Base-by-base conservation (phyloP, 1,140 invertebrate species). In the Scylla paramamosain region DNA sequence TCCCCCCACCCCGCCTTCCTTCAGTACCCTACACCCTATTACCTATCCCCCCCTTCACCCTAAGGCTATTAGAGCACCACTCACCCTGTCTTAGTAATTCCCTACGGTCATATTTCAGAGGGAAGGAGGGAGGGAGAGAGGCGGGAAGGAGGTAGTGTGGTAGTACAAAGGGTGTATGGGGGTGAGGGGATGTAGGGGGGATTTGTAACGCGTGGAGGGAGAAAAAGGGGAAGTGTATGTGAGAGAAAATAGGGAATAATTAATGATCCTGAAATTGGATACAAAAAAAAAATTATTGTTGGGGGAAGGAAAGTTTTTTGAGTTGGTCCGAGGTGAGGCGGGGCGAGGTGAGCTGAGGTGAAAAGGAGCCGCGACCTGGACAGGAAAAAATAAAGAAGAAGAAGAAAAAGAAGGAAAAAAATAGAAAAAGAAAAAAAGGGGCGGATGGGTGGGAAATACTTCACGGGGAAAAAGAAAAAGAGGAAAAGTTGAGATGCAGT, bases 91-190 rank as follows among this genome's bases (percentile, higher is more conserved):
- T 77, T n/a, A 20, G 67, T 77, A 77, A 77, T 77, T 77, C 67
- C 67, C 67, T 77, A 77, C n/a, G 67, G 67, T 77, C 67, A 77
- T 77, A 77, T 77, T 77, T 77, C 67, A 77, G 67, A 77, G 67
- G 20, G 67, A 77, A 77, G 67, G 67, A 77, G n/a, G 67, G 67
- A 77, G 25, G 67, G 67, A 77, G 67, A n/a, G 67, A n/a, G 67
- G n/a, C 10, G 67, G 25, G 67, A 77, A n/a, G 67, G 67, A n/a
- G 67, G 67, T 2, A 77, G 20, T 6, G 67, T 25, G 52, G 52
- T 59, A 20, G 52, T 59, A 59, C 10, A 59, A 20, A 59, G 20
- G 67, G 25, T n/a, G 67, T 25, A n/a, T n/a, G 8, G 67, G 67
- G n/a, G n/a, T 7, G 67, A 77, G n/a, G 67, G 67, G 20, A 77